phyloP scores from a whole-genome alignment of 53 echinoderm and acorn worm species.

The Apostichopus leukothele region DNA sequence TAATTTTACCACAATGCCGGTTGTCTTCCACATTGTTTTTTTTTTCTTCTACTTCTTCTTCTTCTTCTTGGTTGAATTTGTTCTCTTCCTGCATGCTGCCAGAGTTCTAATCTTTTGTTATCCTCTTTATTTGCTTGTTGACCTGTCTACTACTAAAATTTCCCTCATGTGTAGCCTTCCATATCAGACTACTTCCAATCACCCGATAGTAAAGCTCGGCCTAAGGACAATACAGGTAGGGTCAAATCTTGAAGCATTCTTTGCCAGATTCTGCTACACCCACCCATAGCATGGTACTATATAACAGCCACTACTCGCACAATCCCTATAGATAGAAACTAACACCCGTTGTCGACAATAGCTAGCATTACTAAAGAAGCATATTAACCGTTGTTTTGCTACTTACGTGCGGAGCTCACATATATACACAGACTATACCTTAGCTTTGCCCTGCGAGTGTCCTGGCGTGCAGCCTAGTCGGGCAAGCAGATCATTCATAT shows the following conservation, averaged over 20 bases:
- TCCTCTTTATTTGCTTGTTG: conserved; percentile 9
- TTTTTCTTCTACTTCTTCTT: background rate
- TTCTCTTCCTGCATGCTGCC: conserved; percentile 5
- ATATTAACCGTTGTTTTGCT: too few species aligned
- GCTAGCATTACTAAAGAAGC: too few species aligned
- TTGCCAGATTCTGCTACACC: background rate
- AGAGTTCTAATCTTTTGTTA: background rate
- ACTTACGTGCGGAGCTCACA: too few species aligned
- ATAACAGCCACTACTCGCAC: too few species aligned
- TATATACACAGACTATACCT: too few species aligned
- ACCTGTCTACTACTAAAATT: conserved; percentile 20
- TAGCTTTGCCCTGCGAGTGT: too few species aligned
- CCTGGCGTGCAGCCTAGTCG: too few species aligned
- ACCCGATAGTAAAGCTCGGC: conserved; percentile 41
- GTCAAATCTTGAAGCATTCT: background rate
- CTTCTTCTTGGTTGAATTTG: background rate
- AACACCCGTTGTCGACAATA: too few species aligned
- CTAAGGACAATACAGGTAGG: conserved; percentile 37
- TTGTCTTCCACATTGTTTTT: background rate
- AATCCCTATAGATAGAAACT: too few species aligned
- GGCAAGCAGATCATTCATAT: too few species aligned
- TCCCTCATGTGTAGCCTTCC: conserved; percentile 29
- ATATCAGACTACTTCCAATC: conserved; percentile 49
- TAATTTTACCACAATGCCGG: background rate
- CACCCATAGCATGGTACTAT: too few species aligned